Evolutionary conservation across 2,797 vertebrate genomes (phyloP).

Genomic region (Orestias chungarensis): DNA sequence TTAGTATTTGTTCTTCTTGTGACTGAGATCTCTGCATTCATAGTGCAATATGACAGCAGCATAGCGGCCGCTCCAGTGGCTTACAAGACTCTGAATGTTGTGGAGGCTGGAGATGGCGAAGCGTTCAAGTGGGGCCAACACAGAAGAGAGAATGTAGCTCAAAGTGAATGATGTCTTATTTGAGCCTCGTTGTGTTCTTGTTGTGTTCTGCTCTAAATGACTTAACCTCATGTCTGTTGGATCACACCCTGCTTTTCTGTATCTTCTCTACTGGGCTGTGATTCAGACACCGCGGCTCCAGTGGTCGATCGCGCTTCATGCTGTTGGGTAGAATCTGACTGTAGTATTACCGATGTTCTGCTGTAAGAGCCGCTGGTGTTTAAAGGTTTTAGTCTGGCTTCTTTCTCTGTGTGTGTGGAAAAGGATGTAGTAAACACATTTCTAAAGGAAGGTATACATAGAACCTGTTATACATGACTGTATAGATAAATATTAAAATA

Average conservation of each 20-base stretch:
- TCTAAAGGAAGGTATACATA: conserved; percentile 52
- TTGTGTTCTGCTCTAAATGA: conserved; percentile 40
- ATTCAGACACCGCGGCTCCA: neutral
- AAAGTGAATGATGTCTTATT: conserved; percentile 29
- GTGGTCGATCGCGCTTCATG: neutral
- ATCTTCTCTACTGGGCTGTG: neutral
- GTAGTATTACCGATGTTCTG: conserved; percentile 54
- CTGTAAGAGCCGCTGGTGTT: conserved; percentile 4
- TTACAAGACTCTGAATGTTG: conserved; percentile 2
- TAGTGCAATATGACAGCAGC: conserved; percentile 78
- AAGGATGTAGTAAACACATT: conserved; percentile 67
- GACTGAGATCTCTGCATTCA: conserved; percentile 68
- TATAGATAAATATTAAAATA: conserved; percentile 71
- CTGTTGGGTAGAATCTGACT: conserved; percentile 56
- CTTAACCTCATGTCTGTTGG: conserved; percentile 15
- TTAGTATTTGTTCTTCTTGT: too few relatives aligned
- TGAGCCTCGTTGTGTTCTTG: conserved; percentile 31
- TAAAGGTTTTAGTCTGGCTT: conserved; percentile 36
- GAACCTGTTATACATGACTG: conserved; percentile 55
- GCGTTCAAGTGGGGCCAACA: conserved; percentile 12
- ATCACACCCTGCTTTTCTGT: neutral
- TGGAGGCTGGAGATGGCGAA: conserved; percentile 28
- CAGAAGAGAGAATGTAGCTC: conserved; percentile 26
- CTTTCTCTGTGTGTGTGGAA: conserved; percentile 66
- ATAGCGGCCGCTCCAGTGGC: conserved; percentile 21